Evolutionary conservation across 2,888 invertebrate species (phyloP), one percentile per base, ranked within the genome.

Genomic region (Lepetodrilus schrolli): DNA sequence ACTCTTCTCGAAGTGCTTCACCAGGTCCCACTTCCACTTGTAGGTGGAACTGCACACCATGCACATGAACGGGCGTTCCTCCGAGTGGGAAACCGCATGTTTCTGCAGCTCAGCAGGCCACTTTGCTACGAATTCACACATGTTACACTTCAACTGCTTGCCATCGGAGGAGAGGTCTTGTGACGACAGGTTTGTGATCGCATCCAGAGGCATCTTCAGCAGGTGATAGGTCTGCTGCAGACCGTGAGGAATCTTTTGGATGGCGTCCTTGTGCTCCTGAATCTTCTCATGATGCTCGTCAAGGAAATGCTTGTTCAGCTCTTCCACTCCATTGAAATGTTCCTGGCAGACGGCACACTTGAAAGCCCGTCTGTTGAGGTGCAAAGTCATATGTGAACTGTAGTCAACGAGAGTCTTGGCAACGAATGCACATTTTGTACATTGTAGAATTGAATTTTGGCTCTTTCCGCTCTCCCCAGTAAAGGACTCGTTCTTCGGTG

Each of bases 1-100:
- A 69, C 87, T 86, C 74, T 89, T 88, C 69, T 89, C 88, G 80
- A 90, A 90, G 76, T 91, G 90, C 70, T 88, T 87, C 17, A 88
- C 90, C 49, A 91, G 81, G 77, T 90, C 90, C 88, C 90, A 89
- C 73, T 89, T 88, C 89, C 90, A 89, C 71, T 90, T 88, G 82
- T 89, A 90, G 17, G 88, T 87, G 8, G 88, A 86, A 0, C 88
- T 89, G 79, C 90, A 90, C 4, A 89, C 87, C 82, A 88, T 87
- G 75, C 90, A 89, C 13, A 87, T 83, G 74, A 87, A 88, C 4
- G 89, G 89, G 13, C 88, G 78, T 30, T 87, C 86, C 73, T 88
- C 87, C 4, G 89, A 89, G 78, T 90, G 90, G 7, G 88, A 87
- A 17, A 89, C 87, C 37, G 88, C 89, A 81, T 90, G 90, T 51